A percentile compares a stretch with the other conserved stretches of the same genome.
These are phyloP conservation scores for Neosalanx taihuensis DNA, from an alignment of 2,797 vertebrate genomes.

Conservation along the genomic window DNA sequence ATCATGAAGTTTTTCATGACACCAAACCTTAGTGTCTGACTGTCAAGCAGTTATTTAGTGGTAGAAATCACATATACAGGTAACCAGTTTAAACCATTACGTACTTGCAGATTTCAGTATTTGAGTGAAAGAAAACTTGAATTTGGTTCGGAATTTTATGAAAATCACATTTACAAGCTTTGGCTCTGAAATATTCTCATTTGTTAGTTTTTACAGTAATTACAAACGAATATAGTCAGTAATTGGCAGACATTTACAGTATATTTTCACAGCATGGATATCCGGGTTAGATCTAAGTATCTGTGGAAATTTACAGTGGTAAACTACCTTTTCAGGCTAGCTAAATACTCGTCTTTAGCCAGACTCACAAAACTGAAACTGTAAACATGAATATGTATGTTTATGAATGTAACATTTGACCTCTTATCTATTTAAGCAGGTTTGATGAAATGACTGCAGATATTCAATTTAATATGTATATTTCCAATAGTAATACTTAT, in stretches of 20 bases:
- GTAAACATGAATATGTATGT: too few species aligned
- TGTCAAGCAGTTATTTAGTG: conserved; percentile 19
- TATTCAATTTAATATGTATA: conserved; percentile 5
- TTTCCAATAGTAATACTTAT: neutral
- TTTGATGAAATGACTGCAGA: conserved; percentile 8
- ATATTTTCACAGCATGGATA: neutral
- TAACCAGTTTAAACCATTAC: conserved; percentile 26
- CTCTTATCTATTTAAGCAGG: neutral
- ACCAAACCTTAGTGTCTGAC: conserved; percentile 18
- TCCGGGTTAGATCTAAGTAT: neutral
- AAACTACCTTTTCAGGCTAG: neutral
- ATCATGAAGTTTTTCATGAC: conserved; percentile 6
- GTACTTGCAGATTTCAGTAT: conserved; percentile 5
- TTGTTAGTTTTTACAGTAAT: too few species aligned
- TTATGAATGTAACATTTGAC: conserved; percentile 16
- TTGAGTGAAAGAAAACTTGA: conserved; percentile 11
- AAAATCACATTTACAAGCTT: too few species aligned
- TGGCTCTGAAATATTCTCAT: neutral
- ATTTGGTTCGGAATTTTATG: neutral
- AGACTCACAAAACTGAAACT: neutral
- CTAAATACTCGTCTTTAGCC: neutral
- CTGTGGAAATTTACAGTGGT: neutral
- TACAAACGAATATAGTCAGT: neutral
- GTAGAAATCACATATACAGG: conserved; percentile 31
- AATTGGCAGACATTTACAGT: neutral